Percentiles rank a stretch among this genome's conserved stretches.
Conservation (phyloP, 2,797 vertebrate species). For the Enoplosus armatus region DNA sequence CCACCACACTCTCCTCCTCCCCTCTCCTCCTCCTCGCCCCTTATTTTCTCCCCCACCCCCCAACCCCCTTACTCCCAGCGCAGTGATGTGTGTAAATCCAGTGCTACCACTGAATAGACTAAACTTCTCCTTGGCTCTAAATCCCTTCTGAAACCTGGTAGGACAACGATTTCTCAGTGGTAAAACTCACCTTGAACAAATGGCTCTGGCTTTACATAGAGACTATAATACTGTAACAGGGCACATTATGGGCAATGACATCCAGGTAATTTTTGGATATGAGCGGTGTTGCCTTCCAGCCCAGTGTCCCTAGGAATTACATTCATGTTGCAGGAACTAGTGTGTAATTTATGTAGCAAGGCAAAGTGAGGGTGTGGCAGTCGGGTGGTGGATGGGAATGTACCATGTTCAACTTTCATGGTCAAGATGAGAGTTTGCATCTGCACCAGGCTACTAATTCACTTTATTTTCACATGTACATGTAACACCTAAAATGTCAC, state of each 20-base stretch:
- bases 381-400: background rate
- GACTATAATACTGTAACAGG: constrained; percentile 36
- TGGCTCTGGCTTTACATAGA: constrained; percentile 39
- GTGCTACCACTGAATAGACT: constrained; percentile 61
- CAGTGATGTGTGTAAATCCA: constrained; percentile 74
- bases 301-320: constrained; percentile 27
- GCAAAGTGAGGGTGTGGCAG: background rate
- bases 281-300: constrained; percentile 32
- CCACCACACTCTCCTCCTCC: constrained; percentile 42
- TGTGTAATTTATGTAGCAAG: constrained; percentile 1
- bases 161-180: constrained; percentile 66
- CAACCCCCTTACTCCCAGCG: constrained; percentile 50
- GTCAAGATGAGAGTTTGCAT: background rate
- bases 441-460: background rate
- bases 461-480: background rate
- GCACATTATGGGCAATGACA: constrained; percentile 46
- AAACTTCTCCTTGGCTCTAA: constrained; percentile 70
- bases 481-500: background rate
- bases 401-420: background rate
- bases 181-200: constrained; percentile 74
- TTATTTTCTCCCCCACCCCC: background rate
- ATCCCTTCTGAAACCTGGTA: constrained; percentile 68
- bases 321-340: background rate
- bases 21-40: constrained; percentile 18
- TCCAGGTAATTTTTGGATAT: constrained; percentile 42